These are phyloP conservation scores for Lithophane semibrunnea DNA, from an alignment of 2,888 invertebrate genomes.

Conservation along the genomic window DNA sequence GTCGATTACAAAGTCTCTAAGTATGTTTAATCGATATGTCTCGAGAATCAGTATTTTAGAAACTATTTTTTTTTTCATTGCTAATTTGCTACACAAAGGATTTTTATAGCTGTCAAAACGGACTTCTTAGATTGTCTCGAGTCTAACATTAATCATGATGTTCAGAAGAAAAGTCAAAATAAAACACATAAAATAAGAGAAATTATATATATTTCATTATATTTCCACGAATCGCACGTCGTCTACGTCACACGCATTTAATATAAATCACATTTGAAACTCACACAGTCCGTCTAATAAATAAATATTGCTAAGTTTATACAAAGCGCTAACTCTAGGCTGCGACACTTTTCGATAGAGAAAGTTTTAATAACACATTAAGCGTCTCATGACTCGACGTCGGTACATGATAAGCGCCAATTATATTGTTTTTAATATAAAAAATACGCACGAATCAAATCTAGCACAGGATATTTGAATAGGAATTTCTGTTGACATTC, in stretches of 20 bases:
- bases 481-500: not conserved
- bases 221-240: slow-evolving; percentile 79
- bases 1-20: too few relatives aligned
- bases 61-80: too few relatives aligned
- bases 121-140: too few relatives aligned
- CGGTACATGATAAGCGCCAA: too few relatives aligned
- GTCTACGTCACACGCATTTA: slow-evolving; percentile 73
- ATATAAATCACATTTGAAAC: slow-evolving; percentile 72
- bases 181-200: slow-evolving; percentile 81
- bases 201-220: slow-evolving; percentile 88
- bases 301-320: slow-evolving; percentile 80
- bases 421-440: not conserved
- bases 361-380: slow-evolving; percentile 19
- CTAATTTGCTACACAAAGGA: too few relatives aligned
- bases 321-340: slow-evolving; percentile 61
- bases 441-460: not conserved
- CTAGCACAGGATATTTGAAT: not conserved
- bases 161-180: slow-evolving; percentile 46
- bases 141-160: too few relatives aligned
- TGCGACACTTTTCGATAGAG: slow-evolving; percentile 44
- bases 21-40: too few relatives aligned
- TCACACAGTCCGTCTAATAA: slow-evolving; percentile 75
- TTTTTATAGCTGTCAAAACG: too few relatives aligned
- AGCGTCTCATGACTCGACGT: not conserved
- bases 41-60: too few relatives aligned